Evolutionary conservation across 2,113 vertebrate genomes (phyloP), one percentile per base, ranked within the genome.

Genomic region (Suncus etruscus): DNA sequence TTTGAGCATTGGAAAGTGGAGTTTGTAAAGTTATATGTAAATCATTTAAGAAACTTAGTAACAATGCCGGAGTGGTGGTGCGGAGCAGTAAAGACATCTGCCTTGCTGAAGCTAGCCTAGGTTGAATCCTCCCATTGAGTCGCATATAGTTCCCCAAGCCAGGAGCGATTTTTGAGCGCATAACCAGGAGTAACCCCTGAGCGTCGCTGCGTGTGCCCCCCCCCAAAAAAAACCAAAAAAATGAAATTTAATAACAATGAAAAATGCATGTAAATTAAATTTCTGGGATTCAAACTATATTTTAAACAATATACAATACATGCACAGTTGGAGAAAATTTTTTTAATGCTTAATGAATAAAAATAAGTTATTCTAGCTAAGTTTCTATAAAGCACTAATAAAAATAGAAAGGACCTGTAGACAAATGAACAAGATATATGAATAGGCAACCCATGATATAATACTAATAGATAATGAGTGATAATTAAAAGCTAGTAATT

Each of bases 261-360:
- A 29, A 25, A 66, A 66, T 66, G 16, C 58, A 72, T 70, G 50
- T 65, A 45, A 84, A 10, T 25, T 89, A 89, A 69, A 50, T 75
- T 39, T 74, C 8, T 79, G 73, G 32, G 25, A 87, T 66, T 16
- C 6, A 89, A 89, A 79, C 65, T 76, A 80, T 0, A 86, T 16
- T 51, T 83, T 51, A 61, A 89, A 66, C 18, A 86, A 93, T 66
- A 78, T 51, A 61, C 90, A 83, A 83, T 9, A 3, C 76, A 22
- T 29, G 2, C 18, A 84, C 73, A 74, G 51, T 75, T 73, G 9
- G n/a, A 78, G 12, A 91, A 83, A 86, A 75, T 85, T 73, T 76
- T 83, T 93, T 1, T 31, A 72, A 50, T 58, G 20, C 79, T 72
- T 48, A 48, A 83, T 51, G 25, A 15, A 48, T 32, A 83, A 94